Percentiles rank a stretch among this genome's conserved stretches.
Conservation (phyloP, 2,888 invertebrate species). For the Ernsta delagoae region DNA sequence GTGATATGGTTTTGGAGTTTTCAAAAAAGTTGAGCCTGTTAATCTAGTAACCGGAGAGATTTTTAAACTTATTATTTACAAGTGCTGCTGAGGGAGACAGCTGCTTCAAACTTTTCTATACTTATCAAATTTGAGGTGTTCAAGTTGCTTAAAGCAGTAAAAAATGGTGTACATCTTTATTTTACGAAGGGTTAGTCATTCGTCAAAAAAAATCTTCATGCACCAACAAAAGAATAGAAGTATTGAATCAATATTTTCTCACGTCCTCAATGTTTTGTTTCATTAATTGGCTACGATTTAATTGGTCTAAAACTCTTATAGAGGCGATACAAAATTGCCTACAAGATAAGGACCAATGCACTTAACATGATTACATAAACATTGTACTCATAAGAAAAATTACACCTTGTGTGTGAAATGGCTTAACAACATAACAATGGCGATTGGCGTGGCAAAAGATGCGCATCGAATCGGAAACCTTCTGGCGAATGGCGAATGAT, state of each 20-base stretch:
- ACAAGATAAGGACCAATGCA: conserved; percentile 12
- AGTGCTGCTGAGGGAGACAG: no score
- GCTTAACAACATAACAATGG: conserved; percentile 32
- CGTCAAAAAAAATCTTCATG: no score
- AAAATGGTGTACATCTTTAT: no score
- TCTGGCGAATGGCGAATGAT: conserved; percentile 17
- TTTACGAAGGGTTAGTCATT: no score
- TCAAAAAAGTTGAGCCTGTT: no score
- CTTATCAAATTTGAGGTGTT: no score
- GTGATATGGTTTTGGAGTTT: no score
- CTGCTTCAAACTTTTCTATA: no score
- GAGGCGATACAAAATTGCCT: conserved; percentile 1
- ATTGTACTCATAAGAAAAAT: conserved; percentile 25
- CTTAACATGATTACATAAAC: conserved; percentile 20
- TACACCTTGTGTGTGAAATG: conserved; percentile 27
- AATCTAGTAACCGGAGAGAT: no score
- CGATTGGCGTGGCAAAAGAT: conserved; percentile 20
- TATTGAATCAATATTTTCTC: background rate
- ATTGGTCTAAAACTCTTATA: conserved; percentile 1
- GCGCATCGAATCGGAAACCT: conserved; percentile 29
- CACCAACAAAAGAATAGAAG: no score
- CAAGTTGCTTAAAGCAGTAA: no score
- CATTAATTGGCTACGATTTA: background rate
- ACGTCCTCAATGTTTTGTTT: background rate
- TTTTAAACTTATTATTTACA: no score